Evolutionary conservation across 2,113 vertebrate genomes (phyloP), one percentile per base, ranked within the genome.

Genomic region (Leucopternis melanops): DNA sequence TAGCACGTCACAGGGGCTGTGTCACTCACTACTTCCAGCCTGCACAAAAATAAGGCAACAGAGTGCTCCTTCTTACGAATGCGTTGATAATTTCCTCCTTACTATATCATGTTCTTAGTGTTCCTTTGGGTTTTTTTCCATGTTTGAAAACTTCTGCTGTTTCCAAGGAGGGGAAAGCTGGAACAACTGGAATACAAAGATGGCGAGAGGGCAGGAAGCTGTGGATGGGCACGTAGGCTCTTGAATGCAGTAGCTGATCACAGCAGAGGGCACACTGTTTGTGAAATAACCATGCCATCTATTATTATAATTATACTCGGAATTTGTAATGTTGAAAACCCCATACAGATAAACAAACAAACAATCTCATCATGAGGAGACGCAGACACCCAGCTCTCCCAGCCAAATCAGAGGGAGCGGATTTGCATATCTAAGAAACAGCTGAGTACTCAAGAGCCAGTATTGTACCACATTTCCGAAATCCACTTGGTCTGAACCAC

Each of bases 371-470:
- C 91, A 87, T 34, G 72, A 90, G 66, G 72, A 90, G 61, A 80
- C 1, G 19, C 62, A 96, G 87, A 86, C 86, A 88, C 47, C 75
- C 81, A 86, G 90, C 55, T 78, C 83, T 91, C 49, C 75, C 82
- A 92, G 87, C 63, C 90, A 91, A 95, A 95, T 92, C 50, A 79
- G 79, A 94, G 50, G 8, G 54, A 82, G 23, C 1, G 1, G 45
- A 95, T 96, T 92, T 96, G 82, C 95, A 94, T 94, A 94, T 54
- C 55, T 90, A 94, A 86, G 81, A 81, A 91, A 61, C 70, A 93
- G 87, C 87, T 72, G 84, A 94, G 81, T 57, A 57, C 71, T 73
- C 57, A 4, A 65, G 16, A 66, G 65, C 44, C 50, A 65, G 75
- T 25, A 32, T 5, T 25, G 13, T 26, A 77, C 72, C 11, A 2